Evolutionary conservation across 2,888 invertebrate species (phyloP).

Genomic region (Phortica okadai): DNA sequence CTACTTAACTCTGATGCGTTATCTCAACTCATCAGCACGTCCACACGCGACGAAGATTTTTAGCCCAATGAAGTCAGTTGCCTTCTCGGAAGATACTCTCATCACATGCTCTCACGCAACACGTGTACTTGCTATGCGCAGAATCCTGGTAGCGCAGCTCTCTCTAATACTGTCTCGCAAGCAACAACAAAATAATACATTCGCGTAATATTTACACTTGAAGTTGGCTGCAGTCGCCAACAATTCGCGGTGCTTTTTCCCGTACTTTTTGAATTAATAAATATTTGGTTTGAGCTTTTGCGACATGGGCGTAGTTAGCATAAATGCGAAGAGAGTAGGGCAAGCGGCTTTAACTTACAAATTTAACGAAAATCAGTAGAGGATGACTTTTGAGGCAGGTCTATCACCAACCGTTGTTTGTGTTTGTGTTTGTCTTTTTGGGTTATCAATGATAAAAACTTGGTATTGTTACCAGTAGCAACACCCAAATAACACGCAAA

Average conservation of each 20-base stretch:
- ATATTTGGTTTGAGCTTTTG: neutral
- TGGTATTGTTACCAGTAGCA: no score
- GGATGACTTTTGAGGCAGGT: neutral
- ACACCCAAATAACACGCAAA: no score
- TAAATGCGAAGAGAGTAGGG: neutral
- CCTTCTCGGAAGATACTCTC: slow-evolving; percentile 49
- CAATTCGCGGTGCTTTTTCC: slow-evolving; percentile 31
- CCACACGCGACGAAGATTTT: slow-evolving; percentile 73
- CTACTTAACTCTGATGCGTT: slow-evolving; percentile 60
- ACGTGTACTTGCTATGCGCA: slow-evolving; percentile 42
- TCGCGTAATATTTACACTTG: slow-evolving; percentile 63
- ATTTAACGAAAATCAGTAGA: neutral
- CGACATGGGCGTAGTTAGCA: neutral
- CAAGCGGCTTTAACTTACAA: neutral
- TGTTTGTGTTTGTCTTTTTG: no score
- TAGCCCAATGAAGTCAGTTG: slow-evolving; percentile 71
- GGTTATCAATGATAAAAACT: no score
- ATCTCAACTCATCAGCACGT: slow-evolving; percentile 65
- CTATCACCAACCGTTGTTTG: no score
- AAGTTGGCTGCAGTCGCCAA: slow-evolving; percentile 59
- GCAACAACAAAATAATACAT: neutral
- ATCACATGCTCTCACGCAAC: slow-evolving; percentile 39
- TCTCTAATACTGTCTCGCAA: slow-evolving; percentile 22
- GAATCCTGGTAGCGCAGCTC: slow-evolving; percentile 2
- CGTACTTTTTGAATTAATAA: slow-evolving; percentile 57